Base-by-base conservation (phyloP, 92 coral and sea anemone species). In the Epizoanthus rinbou region DNA sequence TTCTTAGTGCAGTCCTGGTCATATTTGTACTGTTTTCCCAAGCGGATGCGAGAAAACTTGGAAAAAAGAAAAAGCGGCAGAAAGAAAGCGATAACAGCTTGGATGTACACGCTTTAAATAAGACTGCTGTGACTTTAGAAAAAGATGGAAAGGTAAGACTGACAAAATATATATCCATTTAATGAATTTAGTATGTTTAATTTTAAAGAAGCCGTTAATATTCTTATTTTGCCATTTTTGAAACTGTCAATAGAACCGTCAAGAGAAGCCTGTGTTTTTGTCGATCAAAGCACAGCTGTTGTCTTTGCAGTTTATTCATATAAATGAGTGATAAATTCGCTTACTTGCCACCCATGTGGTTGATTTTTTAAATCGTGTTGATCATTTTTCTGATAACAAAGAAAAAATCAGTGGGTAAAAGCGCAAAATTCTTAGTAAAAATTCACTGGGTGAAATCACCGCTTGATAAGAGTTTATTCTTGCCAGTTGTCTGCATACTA, bases 21-120 rank as follows among this genome's bases (percentile, higher is more conserved):
- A 53, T 45, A 23, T 21, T 53, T 21, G 24, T 24, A 23, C 63
- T 73, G n/a, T 53, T 52, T 60, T 53, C 60, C 10, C 63, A 16
- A 73, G 31, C 35, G 25, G 64, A 73, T 73, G 64, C 64, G 58
- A 56, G 79, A 47, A 73, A 53, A 25, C 18, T 15, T 35, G 41
- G 17, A 24, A 23, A 53, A 23, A 21, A 22, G 23, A 17, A 22
- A 73, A 73, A 50, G 56, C 79, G 79, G 5, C 14, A 6, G 68
- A 19, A 28, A n/a, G 14, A 22, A 35, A 52, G 14, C 14, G 56
- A 52, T 16, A 56, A 21, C 24, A 37, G 60, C 23, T n/a, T 31
- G 63, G 64, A 53, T 15, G 17, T 53, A 15, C 33, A 11, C 7
- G n/a, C 39, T 50, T 73, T 28, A 73, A 23, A 69, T 54, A 73